Evolutionary conservation across 1,140 invertebrate species (phyloP).

Genomic region (Phenacoccus solenopsis): DNA sequence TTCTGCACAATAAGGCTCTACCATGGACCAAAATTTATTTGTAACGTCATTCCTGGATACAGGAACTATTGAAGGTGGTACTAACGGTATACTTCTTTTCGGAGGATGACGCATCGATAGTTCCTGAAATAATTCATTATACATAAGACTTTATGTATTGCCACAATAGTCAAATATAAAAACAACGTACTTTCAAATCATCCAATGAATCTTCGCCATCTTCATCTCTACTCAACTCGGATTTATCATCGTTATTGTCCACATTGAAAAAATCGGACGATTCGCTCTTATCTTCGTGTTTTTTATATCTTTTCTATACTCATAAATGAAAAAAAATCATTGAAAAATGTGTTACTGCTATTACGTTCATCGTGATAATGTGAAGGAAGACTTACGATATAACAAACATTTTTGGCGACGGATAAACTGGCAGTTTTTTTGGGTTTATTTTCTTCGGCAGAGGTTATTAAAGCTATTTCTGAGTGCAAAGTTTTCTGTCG

Average conservation of each 20-base stretch:
- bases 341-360: too few relatives aligned
- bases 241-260: conserved; percentile 4
- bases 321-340: background rate
- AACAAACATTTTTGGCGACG: conserved; percentile 4
- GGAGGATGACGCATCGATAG: background rate
- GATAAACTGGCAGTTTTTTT: conserved; percentile 20
- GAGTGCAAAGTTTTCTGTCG: conserved; percentile 58
- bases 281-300: background rate
- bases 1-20: conserved; percentile 84
- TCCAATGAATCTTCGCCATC: background rate
- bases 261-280: background rate
- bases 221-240: background rate
- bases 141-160: background rate
- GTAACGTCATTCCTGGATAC: conserved; percentile 81
- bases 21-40: conserved; percentile 88
- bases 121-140: background rate
- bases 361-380: too few relatives aligned
- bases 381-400: background rate
- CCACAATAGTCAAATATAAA: background rate
- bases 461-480: conserved; percentile 56
- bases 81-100: conserved; percentile 38
- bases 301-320: background rate
- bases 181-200: background rate
- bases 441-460: conserved; percentile 42
- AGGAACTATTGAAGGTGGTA: conserved; percentile 48